Base-by-base conservation (phyloP, 2,888 invertebrate species). In the Cephus spinipes region DNA sequence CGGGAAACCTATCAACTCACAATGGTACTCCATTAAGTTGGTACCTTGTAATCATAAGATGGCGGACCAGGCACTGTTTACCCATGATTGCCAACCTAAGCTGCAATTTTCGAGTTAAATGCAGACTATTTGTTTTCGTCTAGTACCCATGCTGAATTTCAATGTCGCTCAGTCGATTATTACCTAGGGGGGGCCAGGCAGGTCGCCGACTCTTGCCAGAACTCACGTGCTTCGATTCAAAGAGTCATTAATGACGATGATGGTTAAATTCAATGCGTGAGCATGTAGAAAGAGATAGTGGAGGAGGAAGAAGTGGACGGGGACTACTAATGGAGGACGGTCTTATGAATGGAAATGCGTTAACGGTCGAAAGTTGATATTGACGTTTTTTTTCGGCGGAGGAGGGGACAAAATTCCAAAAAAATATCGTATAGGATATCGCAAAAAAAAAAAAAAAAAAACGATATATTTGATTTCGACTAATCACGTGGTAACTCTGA, bases 331-430 rank as follows among this genome's bases (percentile, higher is more conserved):
- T 40, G 23, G 15, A 4, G 40, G 40, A 40, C 23, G 15, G 23
- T 55, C 23, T 55, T 82, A 86, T 86, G 86, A 87, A 87, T 87
- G 85, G 83, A 83, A 85, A 85, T 86, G 83, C 83, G 83, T 81
- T 84, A 85, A 71, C 71, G 32, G 31, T 31, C 71, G 32, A 32
- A 71, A 71, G 31, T 71, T 3, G 15, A 31, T 71, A 71, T 12
- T 71, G 0, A 31, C 31, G n/a, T 30, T 32, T 33, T 69, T 69
- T n/a, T 31, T 30, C 69, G 12, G 12, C n/a, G 12, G 6, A 15
- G 33, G 4, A 3, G 31, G 11, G 12, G 6, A 1, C 4, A 0
- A 31, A 71, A 3, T 1, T 71, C 12, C 31, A 71, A 0, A 55
- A 55, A 55, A 23, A 55, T 23, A 40, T 40, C 15, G 23, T 23